Evolutionary conservation across 2,888 invertebrate species (phyloP), one percentile per base, ranked within the genome.

Genomic region (Drosophila neutralis): DNA sequence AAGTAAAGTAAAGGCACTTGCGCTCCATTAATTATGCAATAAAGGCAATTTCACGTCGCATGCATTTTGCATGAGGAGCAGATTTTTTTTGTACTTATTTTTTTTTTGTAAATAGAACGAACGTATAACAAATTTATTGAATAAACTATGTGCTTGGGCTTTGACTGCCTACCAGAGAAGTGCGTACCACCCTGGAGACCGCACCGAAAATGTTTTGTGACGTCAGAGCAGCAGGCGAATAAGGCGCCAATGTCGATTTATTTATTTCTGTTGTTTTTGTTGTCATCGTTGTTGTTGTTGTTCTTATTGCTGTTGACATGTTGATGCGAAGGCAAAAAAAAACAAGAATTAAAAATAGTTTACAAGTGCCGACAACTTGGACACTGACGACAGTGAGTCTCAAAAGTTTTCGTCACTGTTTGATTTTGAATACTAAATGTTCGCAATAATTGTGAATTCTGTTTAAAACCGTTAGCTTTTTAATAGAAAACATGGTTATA

Each of bases 301-400:
- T 62, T 60, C 40, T 54, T 81, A 66, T 70, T 70, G 69, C 69
- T 82, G 69, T 69, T 73, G 69, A 71, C 71, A 72, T 74, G 76
- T 33, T 70, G 69, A 49, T 60, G 59, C 59, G 61, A 54, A 65
- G 63, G 68, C 69, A 62, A 77, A 82, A 27, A 27, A 27, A 81
- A 51, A 75, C 57, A 27, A 45, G 56, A 84, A 79, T 86, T 87
- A 87, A 76, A 87, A 87, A 87, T 87, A 87, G 87, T 86, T 88
- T 75, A 79, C 82, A 83, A 88, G 86, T 86, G 82, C 69, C 75
- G 76, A 77, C 87, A 73, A 64, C 61, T 71, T 71, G 58, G 51
- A 48, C 40, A n/a, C 65, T 35, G 60, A 61, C 60, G 53, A 57
- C 57, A 42, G 57, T 42, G 31, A 31, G 31, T 18, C 40, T 6